These are phyloP conservation scores for Limenitis camilla DNA, from an alignment of 2,888 invertebrate species.

Conservation along the genomic window DNA sequence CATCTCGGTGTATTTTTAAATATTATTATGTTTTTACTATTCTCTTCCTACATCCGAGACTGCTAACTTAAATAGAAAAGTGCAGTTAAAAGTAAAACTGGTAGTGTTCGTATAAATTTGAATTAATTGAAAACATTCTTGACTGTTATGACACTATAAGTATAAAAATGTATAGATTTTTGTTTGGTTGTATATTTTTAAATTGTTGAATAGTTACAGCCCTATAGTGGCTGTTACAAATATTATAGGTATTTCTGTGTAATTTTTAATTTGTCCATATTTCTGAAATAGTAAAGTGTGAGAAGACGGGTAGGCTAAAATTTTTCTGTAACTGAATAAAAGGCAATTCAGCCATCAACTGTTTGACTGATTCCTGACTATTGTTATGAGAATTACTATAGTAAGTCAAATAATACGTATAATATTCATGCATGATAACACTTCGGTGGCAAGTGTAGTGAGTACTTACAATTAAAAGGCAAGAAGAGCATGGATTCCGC, in stretches of 20 bases:
- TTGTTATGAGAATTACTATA: no score
- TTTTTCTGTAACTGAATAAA: conserved; percentile 3
- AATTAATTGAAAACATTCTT: no score
- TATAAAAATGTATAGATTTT: no score
- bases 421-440: conserved; percentile 52
- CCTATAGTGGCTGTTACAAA: conserved; percentile 17
- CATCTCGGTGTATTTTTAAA: conserved; percentile 61
- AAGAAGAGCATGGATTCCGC: conserved; percentile 69
- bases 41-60: conserved; percentile 28
- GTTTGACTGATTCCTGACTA: no score
- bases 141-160: no score
- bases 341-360: no score
- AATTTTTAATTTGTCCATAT: neutral
- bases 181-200: neutral
- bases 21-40: conserved; percentile 45
- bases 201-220: conserved; percentile 14
- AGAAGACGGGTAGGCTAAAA: no score
- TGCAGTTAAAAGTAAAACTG: no score
- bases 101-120: no score
- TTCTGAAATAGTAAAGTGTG: neutral
- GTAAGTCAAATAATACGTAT: no score
- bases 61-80: no score
- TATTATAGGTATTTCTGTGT: neutral
- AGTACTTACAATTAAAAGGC: conserved; percentile 72
- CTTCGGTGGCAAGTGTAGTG: conserved; percentile 61